These are phyloP conservation scores for Luidia sarsii DNA, from an alignment of 53 echinoderm and acorn worm species.

Conservation along the genomic window DNA sequence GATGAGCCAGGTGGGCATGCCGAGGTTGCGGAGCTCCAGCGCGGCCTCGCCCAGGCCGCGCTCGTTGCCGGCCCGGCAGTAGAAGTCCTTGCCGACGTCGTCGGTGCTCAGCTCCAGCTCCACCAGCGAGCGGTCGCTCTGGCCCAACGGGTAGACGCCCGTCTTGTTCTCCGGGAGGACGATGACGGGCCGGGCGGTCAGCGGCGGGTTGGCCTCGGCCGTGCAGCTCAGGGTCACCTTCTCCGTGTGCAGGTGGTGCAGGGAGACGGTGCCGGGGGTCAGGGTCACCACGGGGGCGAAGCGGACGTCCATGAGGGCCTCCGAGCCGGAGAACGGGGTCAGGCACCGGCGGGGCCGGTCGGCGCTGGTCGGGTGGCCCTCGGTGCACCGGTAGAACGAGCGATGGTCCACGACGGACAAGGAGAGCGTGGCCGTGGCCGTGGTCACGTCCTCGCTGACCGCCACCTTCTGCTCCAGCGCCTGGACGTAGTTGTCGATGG, in stretches of 20 bases:
- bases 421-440: not conserved
- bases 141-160: not conserved
- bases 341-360: not conserved
- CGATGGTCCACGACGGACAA: constrained; percentile 10
- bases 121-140: not conserved
- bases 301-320: constrained; percentile 19
- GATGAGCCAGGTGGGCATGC: constrained; percentile 49
- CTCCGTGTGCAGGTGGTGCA: not conserved
- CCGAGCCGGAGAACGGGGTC: constrained; percentile 9
- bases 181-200: not conserved
- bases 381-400: constrained; percentile 27
- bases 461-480: not conserved
- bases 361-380: not conserved
- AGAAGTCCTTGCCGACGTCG: constrained; percentile 33
- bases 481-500: not conserved
- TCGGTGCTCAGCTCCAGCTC: constrained; percentile 21
- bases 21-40: not conserved
- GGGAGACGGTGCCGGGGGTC: not conserved
- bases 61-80: constrained; percentile 32
- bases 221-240: constrained; percentile 39
- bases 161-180: not conserved
- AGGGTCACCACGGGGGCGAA: constrained; percentile 28
- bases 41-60: not conserved
- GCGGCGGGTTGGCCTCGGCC: constrained; percentile 10
- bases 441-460: not conserved